Evolutionary conservation across 1,140 invertebrate species (phyloP), one percentile per base, ranked within the genome.

Genomic region (Drosophila navojoa): DNA sequence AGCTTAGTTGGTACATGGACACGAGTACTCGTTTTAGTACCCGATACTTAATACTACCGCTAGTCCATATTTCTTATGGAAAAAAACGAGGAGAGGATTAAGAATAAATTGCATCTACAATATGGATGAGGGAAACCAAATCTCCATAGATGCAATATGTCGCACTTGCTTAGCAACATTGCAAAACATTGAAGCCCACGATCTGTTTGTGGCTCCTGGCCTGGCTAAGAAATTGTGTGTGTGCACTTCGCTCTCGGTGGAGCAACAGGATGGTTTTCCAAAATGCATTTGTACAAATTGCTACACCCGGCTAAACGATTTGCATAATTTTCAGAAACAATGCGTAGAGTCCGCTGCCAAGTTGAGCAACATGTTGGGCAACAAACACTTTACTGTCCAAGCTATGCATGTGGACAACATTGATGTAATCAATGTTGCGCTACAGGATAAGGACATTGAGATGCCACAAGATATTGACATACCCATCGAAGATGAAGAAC

Each of bases 221-320:
- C 60, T 91, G 67, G 76, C 86, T 16, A 91, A 91, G 50, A 91
- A 89, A 55, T 72, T 91, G 4, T 81, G 76, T 60, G 73, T 82
- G 25, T 91, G 90, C 62, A 91, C 90, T 9, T 81, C 86, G 3
- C 47, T 91, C 2, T 71, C 82, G 5, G 87, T 91, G 64, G 90
- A 91, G 47, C 78, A 76, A 25, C 70, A 81, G 19, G 90, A 91
- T 53, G 90, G 90, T 5, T 91, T 77, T 16, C 90, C 90, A 4
- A 89, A 71, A 49, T 91, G 81, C 49, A 71, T 91, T 5, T 91
- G 90, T 63, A 68, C 71, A 0, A 44, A 62, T 10, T 91, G 90
- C 61, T 81, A 71, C 60, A 74, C 68, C 9, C 79, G 82, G n/a
- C 76, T 91, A 11, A 89, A 81, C 40, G 90, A 91, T 40, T 54